These are phyloP conservation scores for Patella pellucida DNA, from an alignment of 2,888 invertebrate species.

Conservation along the genomic window DNA sequence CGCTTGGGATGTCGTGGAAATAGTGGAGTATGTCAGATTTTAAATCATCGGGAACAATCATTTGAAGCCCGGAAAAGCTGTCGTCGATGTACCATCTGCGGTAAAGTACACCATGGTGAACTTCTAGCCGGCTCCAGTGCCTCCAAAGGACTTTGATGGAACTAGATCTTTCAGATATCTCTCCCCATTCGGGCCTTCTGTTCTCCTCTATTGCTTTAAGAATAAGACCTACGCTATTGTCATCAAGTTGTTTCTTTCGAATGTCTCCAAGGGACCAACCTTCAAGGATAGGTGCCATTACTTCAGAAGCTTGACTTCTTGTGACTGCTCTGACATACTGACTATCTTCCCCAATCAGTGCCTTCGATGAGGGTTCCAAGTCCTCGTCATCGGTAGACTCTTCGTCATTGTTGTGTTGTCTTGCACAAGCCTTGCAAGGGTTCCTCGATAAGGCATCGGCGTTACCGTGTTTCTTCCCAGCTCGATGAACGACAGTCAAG, in stretches of 20 bases:
- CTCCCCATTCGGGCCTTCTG: slow-evolving; percentile 3
- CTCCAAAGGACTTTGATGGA: background rate
- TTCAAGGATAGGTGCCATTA: background rate
- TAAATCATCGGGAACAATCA: background rate
- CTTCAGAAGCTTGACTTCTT: too few relatives aligned
- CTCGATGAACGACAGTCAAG: slow-evolving; percentile 7
- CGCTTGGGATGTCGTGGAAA: slow-evolving; percentile 2
- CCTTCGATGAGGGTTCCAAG: too few relatives aligned
- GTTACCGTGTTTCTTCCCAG: slow-evolving; percentile 17
- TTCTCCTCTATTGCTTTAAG: background rate
- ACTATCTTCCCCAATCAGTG: too few relatives aligned
- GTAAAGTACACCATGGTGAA: slow-evolving; percentile 1
- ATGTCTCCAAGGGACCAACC: background rate
- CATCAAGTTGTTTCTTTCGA: background rate
- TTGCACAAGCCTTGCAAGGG: background rate
- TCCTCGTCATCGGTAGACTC: background rate
- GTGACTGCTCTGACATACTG: too few relatives aligned
- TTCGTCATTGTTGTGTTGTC: background rate
- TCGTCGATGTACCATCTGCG: background rate
- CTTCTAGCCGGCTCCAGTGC: background rate
- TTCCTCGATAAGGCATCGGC: slow-evolving; percentile 19
- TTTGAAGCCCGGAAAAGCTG: background rate
- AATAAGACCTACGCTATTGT: background rate
- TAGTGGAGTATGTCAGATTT: background rate
- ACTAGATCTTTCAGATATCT: background rate